phyloP scores from a whole-genome alignment of 2,888 invertebrate species.

The Cerastoderma edule region DNA sequence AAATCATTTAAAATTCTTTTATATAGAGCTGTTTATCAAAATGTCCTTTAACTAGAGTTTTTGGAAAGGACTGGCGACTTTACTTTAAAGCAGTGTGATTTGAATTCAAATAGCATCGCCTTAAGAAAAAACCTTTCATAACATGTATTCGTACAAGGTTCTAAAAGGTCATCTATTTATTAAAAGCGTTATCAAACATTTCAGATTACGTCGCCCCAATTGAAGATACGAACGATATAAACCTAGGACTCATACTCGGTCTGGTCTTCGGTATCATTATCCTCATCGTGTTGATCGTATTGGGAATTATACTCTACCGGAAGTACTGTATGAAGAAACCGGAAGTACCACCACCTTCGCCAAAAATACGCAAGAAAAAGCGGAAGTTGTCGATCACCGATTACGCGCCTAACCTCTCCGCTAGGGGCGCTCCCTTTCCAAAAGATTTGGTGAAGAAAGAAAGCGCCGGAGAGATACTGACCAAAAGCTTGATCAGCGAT shows the following conservation, averaged over 20 bases:
- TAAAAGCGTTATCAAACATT: not conserved
- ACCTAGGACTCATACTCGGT: constrained; percentile 14
- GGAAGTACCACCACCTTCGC: constrained; percentile 25
- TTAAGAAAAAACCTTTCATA: no score
- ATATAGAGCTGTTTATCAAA: no score
- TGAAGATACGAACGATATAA: constrained; percentile 10
- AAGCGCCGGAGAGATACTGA: constrained; percentile 40
- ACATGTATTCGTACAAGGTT: no score
- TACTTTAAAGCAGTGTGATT: no score
- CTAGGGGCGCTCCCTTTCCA: no score
- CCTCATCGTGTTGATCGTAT: constrained; percentile 28
- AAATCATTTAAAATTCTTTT: no score
- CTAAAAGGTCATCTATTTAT: no score
- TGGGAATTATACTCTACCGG: constrained; percentile 27
- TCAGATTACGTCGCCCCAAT: constrained; percentile 10
- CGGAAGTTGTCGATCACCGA: constrained; percentile 45
- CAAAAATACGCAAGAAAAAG: constrained; percentile 41
- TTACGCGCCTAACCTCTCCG: constrained; percentile 41
- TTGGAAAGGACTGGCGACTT: no score
- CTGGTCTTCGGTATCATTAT: constrained; percentile 26
- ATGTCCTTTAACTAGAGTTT: no score
- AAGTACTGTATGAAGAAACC: constrained; percentile 26
- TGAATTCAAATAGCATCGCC: no score
- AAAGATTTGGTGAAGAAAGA: constrained; percentile 31
- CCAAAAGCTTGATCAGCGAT: constrained; percentile 24